Evolutionary conservation across 2,113 vertebrate species (phyloP).

Genomic region (Ctenodactylus gundi): DNA sequence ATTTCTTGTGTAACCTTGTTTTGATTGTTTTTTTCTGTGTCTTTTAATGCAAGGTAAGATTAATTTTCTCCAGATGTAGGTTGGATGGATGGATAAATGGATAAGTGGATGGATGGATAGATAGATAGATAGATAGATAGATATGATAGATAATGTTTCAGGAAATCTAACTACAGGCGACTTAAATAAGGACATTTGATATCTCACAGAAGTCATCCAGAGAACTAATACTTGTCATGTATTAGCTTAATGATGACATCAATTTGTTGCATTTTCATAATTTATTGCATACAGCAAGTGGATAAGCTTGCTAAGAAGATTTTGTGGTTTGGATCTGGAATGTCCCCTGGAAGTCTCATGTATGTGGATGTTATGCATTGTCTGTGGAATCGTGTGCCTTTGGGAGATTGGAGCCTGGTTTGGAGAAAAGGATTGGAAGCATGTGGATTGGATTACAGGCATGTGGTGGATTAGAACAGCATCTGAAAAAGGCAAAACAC

Average conservation of each 20-base stretch:
- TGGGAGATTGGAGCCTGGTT: too few species aligned
- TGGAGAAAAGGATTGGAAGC: too few species aligned
- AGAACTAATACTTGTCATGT: background rate
- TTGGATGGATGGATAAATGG: background rate
- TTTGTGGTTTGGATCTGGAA: too few species aligned
- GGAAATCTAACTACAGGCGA: background rate
- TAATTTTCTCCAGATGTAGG: background rate
- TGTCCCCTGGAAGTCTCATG: too few species aligned
- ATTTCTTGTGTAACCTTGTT: background rate
- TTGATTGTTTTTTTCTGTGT: slow-evolving; percentile 10
- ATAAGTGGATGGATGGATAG: background rate
- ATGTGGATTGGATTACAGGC: too few species aligned
- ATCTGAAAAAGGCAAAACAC: too few species aligned
- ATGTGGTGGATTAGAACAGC: too few species aligned
- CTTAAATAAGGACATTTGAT: background rate
- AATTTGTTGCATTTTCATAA: slow-evolving; percentile 12
- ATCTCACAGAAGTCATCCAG: background rate
- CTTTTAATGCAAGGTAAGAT: background rate
- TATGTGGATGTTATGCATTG: too few species aligned
- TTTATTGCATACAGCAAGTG: background rate
- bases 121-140: background rate
- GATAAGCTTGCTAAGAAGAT: background rate
- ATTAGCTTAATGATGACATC: background rate
- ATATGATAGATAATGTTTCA: background rate
- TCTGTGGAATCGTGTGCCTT: too few species aligned